Base-by-base conservation (phyloP, 2,888 invertebrate genomes). In the Phlogophora meticulosa region DNA sequence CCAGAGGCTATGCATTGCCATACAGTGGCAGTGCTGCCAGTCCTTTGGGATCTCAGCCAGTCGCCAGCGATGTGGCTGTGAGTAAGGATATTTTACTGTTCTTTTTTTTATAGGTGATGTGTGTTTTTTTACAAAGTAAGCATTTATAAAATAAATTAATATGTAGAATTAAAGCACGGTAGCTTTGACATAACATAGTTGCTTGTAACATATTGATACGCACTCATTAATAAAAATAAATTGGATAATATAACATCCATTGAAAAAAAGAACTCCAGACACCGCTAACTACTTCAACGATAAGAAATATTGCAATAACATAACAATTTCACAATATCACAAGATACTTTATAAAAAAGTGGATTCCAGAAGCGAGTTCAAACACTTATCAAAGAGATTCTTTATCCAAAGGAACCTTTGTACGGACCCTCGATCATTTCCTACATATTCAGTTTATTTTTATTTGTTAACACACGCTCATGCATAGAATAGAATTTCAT, bases 341-440 rank as follows among this genome's bases (percentile, higher is more conserved):
- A 53, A 49, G 11, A 38, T 38, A 24, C 17, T 43, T 22, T 48
- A 40, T 34, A 22, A 34, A 61, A 69, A 64, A 63, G 32, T 48
- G 43, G 48, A 53, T 64, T 36, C 17, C n/a, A 49, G 34, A 45
- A 70, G 52, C 36, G 48, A 53, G 24, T 61, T 32, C 65, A 56
- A 63, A 64, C 38, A 64, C 36, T 59, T 42, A 15, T 55, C 77
- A 80, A 78, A 80, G 62, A 48, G 55, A 58, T 66, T 51, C 38
- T 22, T 17, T 65, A 67, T 67, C 53, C 53, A 62, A 75, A 56
- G 24, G 63, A 57, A 32, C 59, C 78, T 71, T 77, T 77, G 79
- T 74, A 55, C 53, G 59, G 28, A 43, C 51, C 55, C 53, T 59
- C 46, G 22, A 67, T 53, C 52, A 55, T 79, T 63, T 76, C 38